phyloP scores from a whole-genome alignment of 2,113 vertebrate genomes.

The Tringa solitaria region DNA sequence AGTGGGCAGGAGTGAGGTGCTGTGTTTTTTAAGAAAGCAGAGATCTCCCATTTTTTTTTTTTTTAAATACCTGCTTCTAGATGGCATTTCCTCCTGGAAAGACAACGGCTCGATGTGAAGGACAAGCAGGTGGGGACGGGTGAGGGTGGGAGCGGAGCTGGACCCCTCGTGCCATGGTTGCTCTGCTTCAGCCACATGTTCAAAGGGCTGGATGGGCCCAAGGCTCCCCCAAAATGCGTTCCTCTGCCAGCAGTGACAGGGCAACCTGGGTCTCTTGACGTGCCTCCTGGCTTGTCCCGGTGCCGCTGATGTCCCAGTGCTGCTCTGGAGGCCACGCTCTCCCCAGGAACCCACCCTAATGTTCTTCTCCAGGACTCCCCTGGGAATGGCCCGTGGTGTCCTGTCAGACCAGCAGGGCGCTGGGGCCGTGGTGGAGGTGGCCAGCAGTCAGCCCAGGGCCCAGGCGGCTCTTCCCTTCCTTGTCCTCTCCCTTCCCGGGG shows the following conservation, averaged over 20 bases:
- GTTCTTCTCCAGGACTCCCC: background rate
- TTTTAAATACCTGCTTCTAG: background rate
- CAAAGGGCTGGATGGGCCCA: background rate
- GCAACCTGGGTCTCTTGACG: background rate
- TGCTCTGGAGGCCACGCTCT: background rate
- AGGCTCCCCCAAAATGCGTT: background rate
- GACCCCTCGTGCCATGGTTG: background rate
- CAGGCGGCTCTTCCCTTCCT: background rate
- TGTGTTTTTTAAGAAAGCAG: background rate
- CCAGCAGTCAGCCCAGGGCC: fast-evolving
- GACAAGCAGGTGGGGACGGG: background rate
- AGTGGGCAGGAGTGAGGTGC: background rate
- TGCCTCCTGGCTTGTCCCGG: background rate
- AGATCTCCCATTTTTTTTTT: background rate
- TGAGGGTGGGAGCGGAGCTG: background rate
- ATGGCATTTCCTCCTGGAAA: background rate
- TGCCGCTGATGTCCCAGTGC: background rate
- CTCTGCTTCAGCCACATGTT: background rate
- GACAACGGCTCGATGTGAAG: background rate
- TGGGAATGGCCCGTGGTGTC: fast-evolving
- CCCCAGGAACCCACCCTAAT: background rate
- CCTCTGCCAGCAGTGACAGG: background rate
- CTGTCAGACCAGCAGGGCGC: background rate
- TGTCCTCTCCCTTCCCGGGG: fast-evolving
- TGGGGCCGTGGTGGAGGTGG: background rate